A percentile compares a stretch with the other conserved stretches of the same genome.
phyloP scores from a whole-genome alignment of 92 coral and sea anemone species.

The Epizoanthus illoricatus region DNA sequence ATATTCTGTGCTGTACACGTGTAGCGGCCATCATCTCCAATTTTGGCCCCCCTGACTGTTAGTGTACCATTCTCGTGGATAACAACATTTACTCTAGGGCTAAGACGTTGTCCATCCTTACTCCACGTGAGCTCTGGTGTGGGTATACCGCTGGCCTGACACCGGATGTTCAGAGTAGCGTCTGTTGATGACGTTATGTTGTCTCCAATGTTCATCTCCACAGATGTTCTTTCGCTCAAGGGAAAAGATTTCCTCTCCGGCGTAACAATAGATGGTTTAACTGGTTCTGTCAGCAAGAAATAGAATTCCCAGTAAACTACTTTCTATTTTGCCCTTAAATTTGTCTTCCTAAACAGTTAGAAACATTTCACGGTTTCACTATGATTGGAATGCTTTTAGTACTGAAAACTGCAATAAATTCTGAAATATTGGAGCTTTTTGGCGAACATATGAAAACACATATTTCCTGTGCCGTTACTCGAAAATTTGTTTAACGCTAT shows the following conservation, averaged over 20 bases:
- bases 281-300: background rate
- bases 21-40: constrained; percentile 32
- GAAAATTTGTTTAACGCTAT: too few species aligned
- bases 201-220: constrained; percentile 36
- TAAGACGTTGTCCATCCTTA: constrained; percentile 37
- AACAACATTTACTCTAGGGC: background rate
- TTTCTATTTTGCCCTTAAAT: background rate
- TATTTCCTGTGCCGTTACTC: too few species aligned
- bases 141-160: constrained; percentile 47
- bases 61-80: constrained; percentile 17
- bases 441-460: too few species aligned
- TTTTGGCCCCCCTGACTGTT: constrained; percentile 1
- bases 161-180: constrained; percentile 26
- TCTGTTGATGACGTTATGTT: constrained; percentile 42
- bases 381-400: background rate
- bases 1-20: constrained; percentile 39
- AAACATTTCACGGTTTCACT: background rate
- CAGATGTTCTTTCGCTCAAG: constrained; percentile 30
- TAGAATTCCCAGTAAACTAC: background rate
- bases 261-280: background rate
- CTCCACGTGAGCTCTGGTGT: constrained; percentile 41
- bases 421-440: too few species aligned
- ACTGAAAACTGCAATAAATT: too few species aligned
- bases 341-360: background rate
- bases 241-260: constrained; percentile 9